These are phyloP conservation scores for Agrenia bidenticulata DNA, from an alignment of 2,888 invertebrate genomes.

Conservation along the genomic window DNA sequence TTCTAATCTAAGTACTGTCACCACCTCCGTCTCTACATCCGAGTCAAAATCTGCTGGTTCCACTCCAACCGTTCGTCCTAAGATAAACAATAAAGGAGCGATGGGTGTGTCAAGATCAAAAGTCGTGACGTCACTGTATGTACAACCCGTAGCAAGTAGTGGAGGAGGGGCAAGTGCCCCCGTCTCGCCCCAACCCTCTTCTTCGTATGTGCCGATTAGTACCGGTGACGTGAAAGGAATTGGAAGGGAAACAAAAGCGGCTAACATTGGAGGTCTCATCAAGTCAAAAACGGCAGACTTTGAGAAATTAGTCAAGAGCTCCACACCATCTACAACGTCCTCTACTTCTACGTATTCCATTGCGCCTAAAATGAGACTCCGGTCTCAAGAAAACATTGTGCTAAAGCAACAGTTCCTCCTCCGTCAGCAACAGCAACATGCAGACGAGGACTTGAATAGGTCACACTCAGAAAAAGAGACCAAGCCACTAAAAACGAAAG, in stretches of 20 bases:
- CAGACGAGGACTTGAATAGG: not conserved
- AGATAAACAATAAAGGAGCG: slow-evolving; percentile 16
- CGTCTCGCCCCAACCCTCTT: not conserved
- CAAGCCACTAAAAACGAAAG: not conserved
- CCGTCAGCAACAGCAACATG: slow-evolving; percentile 41
- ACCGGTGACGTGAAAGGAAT: not conserved
- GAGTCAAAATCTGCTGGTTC: slow-evolving; percentile 1
- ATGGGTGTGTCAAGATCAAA: not conserved
- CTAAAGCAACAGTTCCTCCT: slow-evolving; percentile 46
- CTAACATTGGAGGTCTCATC: slow-evolving; percentile 48
- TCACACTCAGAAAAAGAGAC: not conserved
- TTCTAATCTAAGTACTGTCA: not conserved
- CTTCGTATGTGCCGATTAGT: no score
- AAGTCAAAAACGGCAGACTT: slow-evolving; percentile 53
- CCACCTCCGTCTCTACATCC: slow-evolving; percentile 1
- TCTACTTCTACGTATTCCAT: slow-evolving; percentile 11
- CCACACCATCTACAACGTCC: slow-evolving; percentile 10
- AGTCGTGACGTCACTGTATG: slow-evolving; percentile 9
- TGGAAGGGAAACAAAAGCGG: slow-evolving; percentile 48
- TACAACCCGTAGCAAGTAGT: not conserved
- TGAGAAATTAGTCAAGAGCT: slow-evolving; percentile 41
- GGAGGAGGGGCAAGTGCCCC: not conserved
- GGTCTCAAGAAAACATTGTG: slow-evolving; percentile 47
- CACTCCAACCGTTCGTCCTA: slow-evolving; percentile 4
- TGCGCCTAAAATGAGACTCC: slow-evolving; percentile 46